Percentiles rank a stretch among this genome's conserved stretches.
phyloP scores from a whole-genome alignment of 2,888 invertebrate species.

The Perdita meconis region DNA sequence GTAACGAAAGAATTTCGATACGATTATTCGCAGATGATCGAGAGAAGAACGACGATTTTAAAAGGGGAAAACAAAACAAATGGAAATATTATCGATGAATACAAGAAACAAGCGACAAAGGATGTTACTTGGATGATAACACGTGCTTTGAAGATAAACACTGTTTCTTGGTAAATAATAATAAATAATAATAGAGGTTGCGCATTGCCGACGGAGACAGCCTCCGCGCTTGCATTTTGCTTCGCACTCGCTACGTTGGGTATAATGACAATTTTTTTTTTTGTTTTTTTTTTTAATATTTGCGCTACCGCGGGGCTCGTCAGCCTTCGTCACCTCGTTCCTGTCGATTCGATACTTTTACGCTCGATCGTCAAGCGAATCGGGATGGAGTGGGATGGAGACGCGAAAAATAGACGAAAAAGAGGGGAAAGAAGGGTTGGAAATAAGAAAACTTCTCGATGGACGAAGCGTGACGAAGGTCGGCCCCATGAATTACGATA shows the following conservation, averaged over 20 bases:
- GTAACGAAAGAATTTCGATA: conserved; percentile 9
- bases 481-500: conserved; percentile 74
- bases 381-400: background rate
- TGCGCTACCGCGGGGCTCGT: conserved; percentile 58
- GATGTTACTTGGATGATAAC: conserved; percentile 72
- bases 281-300: conserved; percentile 70
- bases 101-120: conserved; percentile 60
- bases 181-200: conserved; percentile 73
- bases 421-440: no score
- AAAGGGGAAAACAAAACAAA: conserved; percentile 41
- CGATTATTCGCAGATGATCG: conserved; percentile 34
- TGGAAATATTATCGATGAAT: conserved; percentile 43
- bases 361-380: conserved; percentile 5
- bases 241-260: conserved; percentile 77
- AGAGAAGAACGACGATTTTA: conserved; percentile 30
- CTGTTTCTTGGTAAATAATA: conserved; percentile 69
- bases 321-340: conserved; percentile 33
- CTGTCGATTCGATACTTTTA: conserved; percentile 2
- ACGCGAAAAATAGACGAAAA: background rate
- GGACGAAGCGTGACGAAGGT: conserved; percentile 49
- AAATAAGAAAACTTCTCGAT: conserved; percentile 3
- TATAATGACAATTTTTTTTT: conserved; percentile 66
- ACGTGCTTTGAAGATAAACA: conserved; percentile 68
- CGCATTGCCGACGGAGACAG: conserved; percentile 78
- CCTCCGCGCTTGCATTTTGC: conserved; percentile 79